These are phyloP conservation scores for Trichogramma evanescens DNA, from an alignment of 2,888 invertebrate species.

Conservation along the genomic window DNA sequence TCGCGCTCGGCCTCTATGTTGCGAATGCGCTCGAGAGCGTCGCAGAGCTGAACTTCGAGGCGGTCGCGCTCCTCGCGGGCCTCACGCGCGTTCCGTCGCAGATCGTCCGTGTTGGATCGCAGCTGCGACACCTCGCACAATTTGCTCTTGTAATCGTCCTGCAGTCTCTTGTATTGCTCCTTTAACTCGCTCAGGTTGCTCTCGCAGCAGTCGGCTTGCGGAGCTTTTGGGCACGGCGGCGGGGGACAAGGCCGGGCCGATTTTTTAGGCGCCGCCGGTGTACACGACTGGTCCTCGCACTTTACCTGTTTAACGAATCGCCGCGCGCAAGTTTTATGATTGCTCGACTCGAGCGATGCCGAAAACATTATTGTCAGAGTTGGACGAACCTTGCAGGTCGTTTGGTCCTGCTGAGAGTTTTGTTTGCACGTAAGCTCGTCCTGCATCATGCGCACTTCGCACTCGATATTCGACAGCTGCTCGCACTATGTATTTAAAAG, in stretches of 20 bases:
- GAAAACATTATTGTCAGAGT: too few species aligned
- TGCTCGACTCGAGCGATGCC: too few species aligned
- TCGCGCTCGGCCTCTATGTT: constrained; percentile 43
- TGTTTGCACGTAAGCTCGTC: constrained; percentile 42
- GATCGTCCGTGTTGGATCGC: constrained; percentile 50
- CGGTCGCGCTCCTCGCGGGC: constrained; percentile 50
- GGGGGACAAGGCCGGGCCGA: too few species aligned
- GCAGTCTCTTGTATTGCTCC: constrained; percentile 57
- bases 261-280: background rate
- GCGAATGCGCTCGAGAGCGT: constrained; percentile 52
- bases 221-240: constrained; percentile 6
- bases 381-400: too few species aligned
- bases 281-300: background rate
- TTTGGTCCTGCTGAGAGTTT: too few species aligned
- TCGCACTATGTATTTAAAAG: constrained; percentile 49
- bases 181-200: constrained; percentile 46
- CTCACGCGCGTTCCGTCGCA: constrained; percentile 46
- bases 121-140: constrained; percentile 58
- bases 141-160: constrained; percentile 64
- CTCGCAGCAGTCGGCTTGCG: constrained; percentile 52
- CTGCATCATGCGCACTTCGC: constrained; percentile 55
- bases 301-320: background rate
- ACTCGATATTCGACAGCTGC: constrained; percentile 55
- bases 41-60: constrained; percentile 55
- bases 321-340: background rate